Percentiles rank a stretch among this genome's conserved stretches.
These are phyloP conservation scores for Hydractinia symbiolongicarpus DNA, from an alignment of 30 jellyfish, hydroid and myxozoan species.

Conservation along the genomic window DNA sequence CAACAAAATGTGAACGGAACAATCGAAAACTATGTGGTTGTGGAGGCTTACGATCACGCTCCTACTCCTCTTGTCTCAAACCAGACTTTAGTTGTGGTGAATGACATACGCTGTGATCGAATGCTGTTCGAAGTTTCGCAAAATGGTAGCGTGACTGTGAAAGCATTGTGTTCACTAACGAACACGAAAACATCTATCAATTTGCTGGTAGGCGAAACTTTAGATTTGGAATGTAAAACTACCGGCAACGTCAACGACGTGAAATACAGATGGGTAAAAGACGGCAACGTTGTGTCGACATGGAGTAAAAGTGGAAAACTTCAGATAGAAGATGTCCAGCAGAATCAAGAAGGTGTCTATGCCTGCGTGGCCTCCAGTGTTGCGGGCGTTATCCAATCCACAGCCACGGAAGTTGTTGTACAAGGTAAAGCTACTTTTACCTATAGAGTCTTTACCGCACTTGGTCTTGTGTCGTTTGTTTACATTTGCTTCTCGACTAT, in stretches of 20 bases:
- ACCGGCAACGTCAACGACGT: constrained; percentile 47
- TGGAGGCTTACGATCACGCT: constrained; percentile 59
- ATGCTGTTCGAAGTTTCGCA: constrained; percentile 51
- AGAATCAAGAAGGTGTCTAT: constrained; percentile 58
- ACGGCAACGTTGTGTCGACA: constrained; percentile 70
- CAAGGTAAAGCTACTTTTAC: constrained; percentile 39
- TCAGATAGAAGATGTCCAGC: constrained; percentile 26
- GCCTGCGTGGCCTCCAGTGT: constrained; percentile 78
- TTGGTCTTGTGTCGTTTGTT: background rate
- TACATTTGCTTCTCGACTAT: background rate
- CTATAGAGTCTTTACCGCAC: too few species aligned
- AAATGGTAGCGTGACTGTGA: constrained; percentile 48
- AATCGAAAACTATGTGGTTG: constrained; percentile 40
- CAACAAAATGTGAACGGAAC: constrained; percentile 27
- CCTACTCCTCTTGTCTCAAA: constrained; percentile 36
- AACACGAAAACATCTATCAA: background rate
- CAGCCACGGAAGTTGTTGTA: constrained; percentile 43
- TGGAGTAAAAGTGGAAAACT: constrained; percentile 38
- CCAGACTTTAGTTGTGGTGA: constrained; percentile 43
- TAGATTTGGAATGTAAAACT: constrained; percentile 35
- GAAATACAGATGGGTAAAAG: constrained; percentile 67
- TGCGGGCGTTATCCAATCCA: constrained; percentile 67
- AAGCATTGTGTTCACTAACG: constrained; percentile 50
- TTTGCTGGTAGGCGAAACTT: constrained; percentile 2
- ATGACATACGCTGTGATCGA: constrained; percentile 36